phyloP scores from a whole-genome alignment of 2,113 vertebrate species.

The Myocastor coypus region DNA sequence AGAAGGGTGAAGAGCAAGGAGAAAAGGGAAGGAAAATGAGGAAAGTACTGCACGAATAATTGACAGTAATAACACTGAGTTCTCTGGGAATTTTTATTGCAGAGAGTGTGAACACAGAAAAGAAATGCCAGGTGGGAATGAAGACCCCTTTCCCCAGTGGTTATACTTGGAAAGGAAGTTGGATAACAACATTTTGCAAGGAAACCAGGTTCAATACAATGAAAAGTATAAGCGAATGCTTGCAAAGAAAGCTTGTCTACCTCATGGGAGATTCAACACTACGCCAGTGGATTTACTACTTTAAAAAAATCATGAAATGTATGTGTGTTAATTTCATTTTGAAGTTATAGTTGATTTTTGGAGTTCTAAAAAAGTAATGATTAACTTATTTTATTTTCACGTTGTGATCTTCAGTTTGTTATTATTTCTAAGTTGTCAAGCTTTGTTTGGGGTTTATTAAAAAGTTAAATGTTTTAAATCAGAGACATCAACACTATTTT shows the following conservation, averaged over 20 bases:
- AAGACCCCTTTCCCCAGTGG: constrained; percentile 66
- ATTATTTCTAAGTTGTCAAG: not conserved
- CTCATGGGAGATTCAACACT: constrained; percentile 79
- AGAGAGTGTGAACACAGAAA: constrained; percentile 1
- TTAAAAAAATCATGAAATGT: constrained; percentile 57
- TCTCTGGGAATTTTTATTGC: constrained; percentile 7
- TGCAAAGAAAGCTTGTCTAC: constrained; percentile 75
- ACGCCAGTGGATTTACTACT: constrained; percentile 58
- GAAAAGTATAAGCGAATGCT: constrained; percentile 56
- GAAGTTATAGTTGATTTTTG: not conserved
- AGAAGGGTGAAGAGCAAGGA: not conserved
- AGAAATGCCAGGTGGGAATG: constrained; percentile 74
- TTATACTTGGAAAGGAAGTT: constrained; percentile 58
- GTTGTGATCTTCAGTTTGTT: not conserved
- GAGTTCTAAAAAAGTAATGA: not conserved
- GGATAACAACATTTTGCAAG: constrained; percentile 70
- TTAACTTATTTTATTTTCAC: constrained; percentile 27
- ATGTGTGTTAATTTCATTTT: constrained; percentile 51
- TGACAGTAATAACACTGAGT: constrained; percentile 32
- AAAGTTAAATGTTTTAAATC: constrained; percentile 37
- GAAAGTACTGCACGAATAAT: not conserved
- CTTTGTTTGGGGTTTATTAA: not conserved
- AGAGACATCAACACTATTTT: not conserved
- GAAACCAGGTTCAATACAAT: constrained; percentile 33
- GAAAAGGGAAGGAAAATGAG: not conserved